These are phyloP conservation scores for Thecocarcelia acutangulata DNA, from an alignment of 2,888 invertebrate genomes.

Conservation along the genomic window DNA sequence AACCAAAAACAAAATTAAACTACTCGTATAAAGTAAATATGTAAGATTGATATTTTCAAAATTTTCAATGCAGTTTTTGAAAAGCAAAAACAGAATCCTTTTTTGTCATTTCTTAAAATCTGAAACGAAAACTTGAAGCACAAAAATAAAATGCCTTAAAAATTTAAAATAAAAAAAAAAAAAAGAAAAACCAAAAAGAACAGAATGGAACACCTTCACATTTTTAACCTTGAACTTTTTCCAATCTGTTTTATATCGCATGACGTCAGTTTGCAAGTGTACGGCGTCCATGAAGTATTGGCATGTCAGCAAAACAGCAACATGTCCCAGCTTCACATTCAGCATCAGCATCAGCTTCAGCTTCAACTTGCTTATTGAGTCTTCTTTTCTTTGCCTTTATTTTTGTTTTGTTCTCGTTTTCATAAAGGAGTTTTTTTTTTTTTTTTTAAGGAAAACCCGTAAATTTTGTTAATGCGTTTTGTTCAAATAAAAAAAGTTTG, in stretches of 20 bases:
- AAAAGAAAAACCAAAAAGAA: conserved; percentile 37
- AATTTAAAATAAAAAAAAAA: conserved; percentile 11
- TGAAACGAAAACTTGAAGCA: neutral
- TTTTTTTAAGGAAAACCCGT: too few species aligned
- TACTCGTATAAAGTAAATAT: too few species aligned
- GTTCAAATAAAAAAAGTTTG: too few species aligned
- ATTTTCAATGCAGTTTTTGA: conserved; percentile 17
- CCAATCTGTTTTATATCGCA: conserved; percentile 61
- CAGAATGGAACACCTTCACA: conserved; percentile 65
- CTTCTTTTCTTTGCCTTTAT: conserved; percentile 28
- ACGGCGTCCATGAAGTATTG: neutral
- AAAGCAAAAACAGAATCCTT: conserved; percentile 38
- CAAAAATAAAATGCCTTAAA: conserved; percentile 28
- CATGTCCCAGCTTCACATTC: neutral
- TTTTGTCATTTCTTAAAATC: conserved; percentile 44
- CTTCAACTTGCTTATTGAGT: conserved; percentile 1
- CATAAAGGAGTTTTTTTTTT: neutral
- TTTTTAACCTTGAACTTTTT: conserved; percentile 66
- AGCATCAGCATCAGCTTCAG: neutral
- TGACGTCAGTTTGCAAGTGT: conserved; percentile 60
- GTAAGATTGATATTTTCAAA: neutral
- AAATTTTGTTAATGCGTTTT: too few species aligned
- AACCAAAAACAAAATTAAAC: conserved; percentile 34
- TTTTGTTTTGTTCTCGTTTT: neutral
- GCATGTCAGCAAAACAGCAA: conserved; percentile 27